Percentiles rank a stretch among this genome's conserved stretches.
These are phyloP conservation scores for Drosophila saltans DNA, from an alignment of 1,140 invertebrate genomes.

Conservation along the genomic window DNA sequence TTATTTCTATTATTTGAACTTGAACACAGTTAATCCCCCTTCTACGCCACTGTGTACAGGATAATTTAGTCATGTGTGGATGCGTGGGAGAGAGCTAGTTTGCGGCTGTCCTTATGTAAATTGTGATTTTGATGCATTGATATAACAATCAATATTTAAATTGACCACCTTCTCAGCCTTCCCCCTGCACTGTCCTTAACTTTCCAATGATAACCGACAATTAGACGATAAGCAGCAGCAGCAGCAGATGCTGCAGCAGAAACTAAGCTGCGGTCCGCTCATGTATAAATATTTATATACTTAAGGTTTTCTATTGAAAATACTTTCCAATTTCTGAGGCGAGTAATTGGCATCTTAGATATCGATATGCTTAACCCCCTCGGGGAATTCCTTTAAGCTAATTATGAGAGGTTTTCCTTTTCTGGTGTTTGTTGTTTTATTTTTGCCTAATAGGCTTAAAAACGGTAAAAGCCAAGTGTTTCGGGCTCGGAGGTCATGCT, in stretches of 20 bases:
- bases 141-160: conserved; percentile 79
- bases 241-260: not conserved
- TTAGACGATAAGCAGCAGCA: conserved; percentile 21
- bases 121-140: conserved; percentile 74
- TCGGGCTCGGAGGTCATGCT: conserved; percentile 61
- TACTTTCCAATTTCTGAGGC: conserved; percentile 23
- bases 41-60: not conserved
- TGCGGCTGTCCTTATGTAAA: conserved; percentile 64
- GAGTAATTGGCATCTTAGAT: conserved; percentile 38
- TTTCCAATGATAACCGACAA: conserved; percentile 37
- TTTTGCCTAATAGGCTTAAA: conserved; percentile 77
- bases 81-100: conserved; percentile 53
- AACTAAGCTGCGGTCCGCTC: conserved; percentile 9
- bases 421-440: conserved; percentile 9
- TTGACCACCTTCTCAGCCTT: conserved; percentile 29
- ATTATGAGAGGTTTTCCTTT: conserved; percentile 63
- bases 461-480: conserved; percentile 49
- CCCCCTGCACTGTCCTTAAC: conserved; percentile 11
- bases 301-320: conserved; percentile 7
- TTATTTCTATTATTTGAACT: too few species aligned
- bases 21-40: not conserved
- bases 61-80: conserved; percentile 10
- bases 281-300: conserved; percentile 10
- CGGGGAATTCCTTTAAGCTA: conserved; percentile 47
- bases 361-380: conserved; percentile 44